These are phyloP conservation scores for Phylloscopus collybita DNA, from an alignment of 2,797 vertebrate species.

Conservation along the genomic window DNA sequence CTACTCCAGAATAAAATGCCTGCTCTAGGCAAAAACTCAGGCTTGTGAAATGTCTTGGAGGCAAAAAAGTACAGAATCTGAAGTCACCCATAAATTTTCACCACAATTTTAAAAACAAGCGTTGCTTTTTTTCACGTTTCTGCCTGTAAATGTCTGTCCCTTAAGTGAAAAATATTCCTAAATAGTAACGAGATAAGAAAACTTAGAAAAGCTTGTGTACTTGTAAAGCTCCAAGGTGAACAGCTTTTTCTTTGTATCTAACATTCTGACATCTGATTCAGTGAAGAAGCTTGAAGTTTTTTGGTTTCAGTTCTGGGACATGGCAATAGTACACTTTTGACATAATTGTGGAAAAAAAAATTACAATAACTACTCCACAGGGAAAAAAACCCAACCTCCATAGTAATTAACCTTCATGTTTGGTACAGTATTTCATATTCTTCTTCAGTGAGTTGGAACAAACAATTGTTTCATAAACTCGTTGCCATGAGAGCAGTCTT, in stretches of 20 bases:
- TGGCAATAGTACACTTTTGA: background rate
- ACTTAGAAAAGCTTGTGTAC: background rate
- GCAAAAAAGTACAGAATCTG: background rate
- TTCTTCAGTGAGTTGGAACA: background rate
- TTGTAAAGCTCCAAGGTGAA: background rate
- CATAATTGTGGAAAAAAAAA: background rate
- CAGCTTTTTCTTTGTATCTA: background rate
- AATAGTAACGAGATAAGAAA: background rate
- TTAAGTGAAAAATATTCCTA: background rate
- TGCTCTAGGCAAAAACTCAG: background rate
- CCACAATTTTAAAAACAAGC: background rate
- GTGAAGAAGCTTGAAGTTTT: background rate
- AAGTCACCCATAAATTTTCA: background rate
- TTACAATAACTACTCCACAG: background rate
- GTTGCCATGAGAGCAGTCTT: background rate
- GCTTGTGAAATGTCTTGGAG: background rate
- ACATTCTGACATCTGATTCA: background rate
- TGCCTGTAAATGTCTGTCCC: background rate
- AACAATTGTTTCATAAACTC: background rate
- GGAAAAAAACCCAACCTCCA: accelerated
- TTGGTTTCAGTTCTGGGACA: background rate
- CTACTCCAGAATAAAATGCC: background rate
- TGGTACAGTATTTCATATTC: background rate
- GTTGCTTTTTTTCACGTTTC: background rate
- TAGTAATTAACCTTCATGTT: background rate